phyloP scores from a whole-genome alignment of 2,797 vertebrate genomes.

The Hydrocynus forskahlii region DNA sequence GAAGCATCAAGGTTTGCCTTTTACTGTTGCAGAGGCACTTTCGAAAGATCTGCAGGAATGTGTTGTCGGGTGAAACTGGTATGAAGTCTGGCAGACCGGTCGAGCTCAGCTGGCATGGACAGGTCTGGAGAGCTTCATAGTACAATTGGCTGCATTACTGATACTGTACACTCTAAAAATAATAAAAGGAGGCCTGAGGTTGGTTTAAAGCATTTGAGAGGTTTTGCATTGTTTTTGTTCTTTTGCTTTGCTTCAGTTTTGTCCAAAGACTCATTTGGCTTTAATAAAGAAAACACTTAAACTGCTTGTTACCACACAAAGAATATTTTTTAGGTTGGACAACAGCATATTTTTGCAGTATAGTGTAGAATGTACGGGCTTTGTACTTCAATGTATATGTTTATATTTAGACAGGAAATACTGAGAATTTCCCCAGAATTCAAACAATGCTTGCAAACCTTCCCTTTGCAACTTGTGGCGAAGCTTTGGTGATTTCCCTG shows the following conservation, averaged over 20 bases:
- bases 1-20: neutral
- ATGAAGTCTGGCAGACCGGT: constrained; percentile 17
- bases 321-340: neutral
- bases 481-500: neutral
- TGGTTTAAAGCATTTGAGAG: neutral
- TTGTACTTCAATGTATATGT: neutral
- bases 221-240: neutral
- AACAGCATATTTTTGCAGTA: too few species aligned
- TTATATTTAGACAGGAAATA: neutral
- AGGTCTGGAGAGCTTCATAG: constrained; percentile 12
- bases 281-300: neutral
- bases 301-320: neutral
- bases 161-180: neutral
- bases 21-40: neutral
- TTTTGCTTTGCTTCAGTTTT: neutral
- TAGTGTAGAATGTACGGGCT: neutral
- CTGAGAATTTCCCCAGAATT: neutral
- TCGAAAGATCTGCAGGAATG: neutral
- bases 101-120: constrained; percentile 5
- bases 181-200: neutral
- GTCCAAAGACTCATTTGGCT: neutral
- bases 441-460: neutral
- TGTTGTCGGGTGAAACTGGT: constrained; percentile 71
- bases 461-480: neutral
- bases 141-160: neutral